These are phyloP conservation scores for Eira barbara DNA, from an alignment of 2,113 vertebrate species.

Conservation along the genomic window DNA sequence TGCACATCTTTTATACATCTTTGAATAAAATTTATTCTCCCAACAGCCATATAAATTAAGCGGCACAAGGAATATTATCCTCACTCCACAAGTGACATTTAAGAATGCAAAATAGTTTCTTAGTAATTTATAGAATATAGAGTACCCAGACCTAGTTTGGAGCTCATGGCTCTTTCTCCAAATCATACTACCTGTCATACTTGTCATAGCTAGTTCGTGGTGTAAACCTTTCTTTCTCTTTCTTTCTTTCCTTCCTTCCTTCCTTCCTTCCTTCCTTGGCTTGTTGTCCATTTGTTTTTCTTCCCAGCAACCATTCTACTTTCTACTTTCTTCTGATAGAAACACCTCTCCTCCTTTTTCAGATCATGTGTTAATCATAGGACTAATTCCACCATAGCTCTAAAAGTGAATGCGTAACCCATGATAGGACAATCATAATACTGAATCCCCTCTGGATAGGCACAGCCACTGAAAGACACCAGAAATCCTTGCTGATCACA, in stretches of 20 bases:
- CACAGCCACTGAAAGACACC: neutral
- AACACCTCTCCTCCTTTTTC: neutral
- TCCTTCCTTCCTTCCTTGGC: neutral
- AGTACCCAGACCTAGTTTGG: neutral
- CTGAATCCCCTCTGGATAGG: neutral
- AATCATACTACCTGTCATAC: neutral
- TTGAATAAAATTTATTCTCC: constrained; percentile 25
- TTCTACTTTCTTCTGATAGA: neutral
- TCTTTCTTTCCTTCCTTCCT: neutral
- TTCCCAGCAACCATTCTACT: neutral
- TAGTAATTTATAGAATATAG: neutral
- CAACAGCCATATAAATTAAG: neutral
- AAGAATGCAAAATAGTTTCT: neutral
- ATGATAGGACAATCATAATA: neutral
- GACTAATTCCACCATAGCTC: neutral
- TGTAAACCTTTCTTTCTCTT: neutral
- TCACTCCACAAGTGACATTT: neutral
- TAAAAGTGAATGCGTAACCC: neutral
- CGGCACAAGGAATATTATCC: neutral
- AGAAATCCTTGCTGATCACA: neutral
- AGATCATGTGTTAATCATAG: neutral
- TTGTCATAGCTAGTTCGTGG: neutral
- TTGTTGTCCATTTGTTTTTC: neutral
- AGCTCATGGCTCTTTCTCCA: neutral
- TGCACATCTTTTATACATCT: neutral